Conservation (phyloP, 2,113 vertebrate genomes). For the Ginglymostoma cirratum region DNA sequence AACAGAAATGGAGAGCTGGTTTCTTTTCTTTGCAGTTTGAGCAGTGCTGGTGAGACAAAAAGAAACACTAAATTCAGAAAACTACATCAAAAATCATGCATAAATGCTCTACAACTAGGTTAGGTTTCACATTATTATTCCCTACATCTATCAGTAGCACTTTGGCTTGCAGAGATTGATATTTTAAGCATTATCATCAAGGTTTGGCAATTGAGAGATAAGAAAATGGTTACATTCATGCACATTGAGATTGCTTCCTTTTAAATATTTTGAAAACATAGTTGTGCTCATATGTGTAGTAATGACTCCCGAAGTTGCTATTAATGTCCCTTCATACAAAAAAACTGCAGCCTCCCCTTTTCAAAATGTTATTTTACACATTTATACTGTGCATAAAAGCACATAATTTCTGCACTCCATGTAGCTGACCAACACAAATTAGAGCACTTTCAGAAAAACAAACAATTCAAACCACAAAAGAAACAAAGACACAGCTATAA, state of each 20-base stretch:
- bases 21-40: constrained; percentile 62
- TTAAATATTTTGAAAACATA: background rate
- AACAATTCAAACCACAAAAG: background rate
- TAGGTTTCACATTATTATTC: background rate
- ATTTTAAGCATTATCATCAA: background rate
- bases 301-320: background rate
- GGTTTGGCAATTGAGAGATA: no score
- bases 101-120: background rate
- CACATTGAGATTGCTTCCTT: background rate
- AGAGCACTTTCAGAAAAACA: constrained; percentile 17
- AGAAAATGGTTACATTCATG: background rate
- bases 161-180: background rate
- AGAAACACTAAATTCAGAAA: constrained; percentile 29
- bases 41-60: constrained; percentile 55
- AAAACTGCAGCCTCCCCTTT: background rate
- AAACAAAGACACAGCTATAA: background rate
- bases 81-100: background rate
- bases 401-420: background rate
- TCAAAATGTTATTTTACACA: background rate
- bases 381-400: background rate
- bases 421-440: constrained; percentile 23
- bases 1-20: constrained; percentile 64
- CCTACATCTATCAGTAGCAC: background rate
- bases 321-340: background rate
- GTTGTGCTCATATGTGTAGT: background rate